phyloP scores from a whole-genome alignment of 2,113 vertebrate genomes.

The Rhinogobius similis region DNA sequence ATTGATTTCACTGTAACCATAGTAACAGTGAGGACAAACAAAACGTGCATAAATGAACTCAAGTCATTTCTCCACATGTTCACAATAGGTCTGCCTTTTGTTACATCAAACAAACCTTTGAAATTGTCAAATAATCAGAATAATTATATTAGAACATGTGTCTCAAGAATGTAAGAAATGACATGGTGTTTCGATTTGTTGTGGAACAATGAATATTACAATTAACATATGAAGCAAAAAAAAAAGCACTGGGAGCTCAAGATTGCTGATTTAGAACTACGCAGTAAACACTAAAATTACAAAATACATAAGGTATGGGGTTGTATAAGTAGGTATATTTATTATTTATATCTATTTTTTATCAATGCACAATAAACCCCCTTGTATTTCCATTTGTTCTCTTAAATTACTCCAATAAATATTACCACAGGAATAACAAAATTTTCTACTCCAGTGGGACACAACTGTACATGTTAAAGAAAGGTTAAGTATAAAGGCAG shows the following conservation, averaged over 20 bases:
- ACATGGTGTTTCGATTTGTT: background rate
- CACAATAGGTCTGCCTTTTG: conserved; percentile 38
- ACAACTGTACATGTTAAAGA: background rate
- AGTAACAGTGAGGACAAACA: conserved; percentile 61
- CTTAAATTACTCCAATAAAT: background rate
- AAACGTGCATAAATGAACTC: conserved; percentile 39
- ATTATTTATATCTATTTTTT: background rate
- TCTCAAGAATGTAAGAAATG: conserved; percentile 6
- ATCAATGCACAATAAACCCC: background rate
- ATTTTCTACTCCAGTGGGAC: background rate
- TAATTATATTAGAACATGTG: conserved; percentile 33
- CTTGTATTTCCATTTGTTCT: background rate
- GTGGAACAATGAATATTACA: background rate
- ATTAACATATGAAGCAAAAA: too few species aligned
- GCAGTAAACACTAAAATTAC: too few species aligned
- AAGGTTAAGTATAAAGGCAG: background rate
- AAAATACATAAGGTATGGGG: too few species aligned
- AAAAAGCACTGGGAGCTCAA: background rate
- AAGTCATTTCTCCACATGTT: conserved; percentile 58
- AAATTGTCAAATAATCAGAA: conserved; percentile 26
- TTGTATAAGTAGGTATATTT: too few species aligned
- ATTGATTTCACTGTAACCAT: conserved; percentile 55
- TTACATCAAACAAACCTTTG: conserved; percentile 29
- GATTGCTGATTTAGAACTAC: background rate
- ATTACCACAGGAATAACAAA: background rate